Percentiles rank a stretch among this genome's conserved stretches.
These are phyloP conservation scores for Hyalella azteca DNA, from an alignment of 2,888 invertebrate genomes.

Conservation along the genomic window DNA sequence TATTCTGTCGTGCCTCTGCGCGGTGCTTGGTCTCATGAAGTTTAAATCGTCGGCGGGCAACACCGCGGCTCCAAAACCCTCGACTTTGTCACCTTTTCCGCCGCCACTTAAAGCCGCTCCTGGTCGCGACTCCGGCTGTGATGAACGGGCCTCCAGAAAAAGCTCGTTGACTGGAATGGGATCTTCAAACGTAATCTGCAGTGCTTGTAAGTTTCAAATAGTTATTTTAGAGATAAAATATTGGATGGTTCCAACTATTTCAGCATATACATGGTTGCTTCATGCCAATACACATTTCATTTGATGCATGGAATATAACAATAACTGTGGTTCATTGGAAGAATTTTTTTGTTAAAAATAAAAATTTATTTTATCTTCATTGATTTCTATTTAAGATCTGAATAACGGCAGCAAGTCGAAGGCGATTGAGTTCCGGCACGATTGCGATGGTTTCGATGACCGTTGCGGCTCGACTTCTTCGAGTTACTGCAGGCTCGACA, in stretches of 20 bases:
- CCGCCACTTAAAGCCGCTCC: neutral
- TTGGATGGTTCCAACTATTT: too few species aligned
- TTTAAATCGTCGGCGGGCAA: constrained; percentile 1
- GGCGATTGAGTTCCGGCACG: neutral
- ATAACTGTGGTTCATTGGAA: neutral
- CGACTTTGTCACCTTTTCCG: neutral
- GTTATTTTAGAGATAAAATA: too few species aligned
- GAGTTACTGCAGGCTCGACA: constrained; percentile 11
- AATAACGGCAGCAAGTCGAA: constrained; percentile 12
- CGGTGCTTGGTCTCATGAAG: constrained; percentile 28
- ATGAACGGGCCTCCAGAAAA: neutral
- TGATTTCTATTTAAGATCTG: neutral
- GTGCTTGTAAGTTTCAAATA: neutral
- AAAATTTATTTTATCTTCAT: neutral
- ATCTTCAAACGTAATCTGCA: neutral
- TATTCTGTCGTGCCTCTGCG: constrained; percentile 21
- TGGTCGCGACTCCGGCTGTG: neutral
- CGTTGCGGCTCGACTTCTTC: neutral
- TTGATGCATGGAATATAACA: neutral
- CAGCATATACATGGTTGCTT: too few species aligned
- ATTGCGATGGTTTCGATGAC: neutral
- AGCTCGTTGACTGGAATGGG: neutral
- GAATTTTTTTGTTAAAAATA: neutral
- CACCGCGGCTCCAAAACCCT: neutral
- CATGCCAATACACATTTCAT: neutral